Evolutionary conservation across 2,797 vertebrate genomes (phyloP).

Genomic region (Clarias platycephalus): DNA sequence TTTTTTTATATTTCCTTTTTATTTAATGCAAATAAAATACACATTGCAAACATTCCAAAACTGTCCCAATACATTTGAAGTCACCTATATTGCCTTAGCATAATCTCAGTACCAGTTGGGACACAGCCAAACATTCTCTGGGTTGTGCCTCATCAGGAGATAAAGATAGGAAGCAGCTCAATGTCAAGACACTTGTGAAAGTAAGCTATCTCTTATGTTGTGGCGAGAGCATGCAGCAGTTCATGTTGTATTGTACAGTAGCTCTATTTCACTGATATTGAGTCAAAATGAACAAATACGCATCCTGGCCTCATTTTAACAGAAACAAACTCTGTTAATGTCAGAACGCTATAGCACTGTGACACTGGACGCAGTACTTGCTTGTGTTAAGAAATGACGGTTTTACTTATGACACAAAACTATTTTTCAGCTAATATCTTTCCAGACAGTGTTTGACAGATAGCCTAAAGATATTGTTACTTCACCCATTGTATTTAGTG

Average conservation of each 20-base stretch:
- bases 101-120: not conserved
- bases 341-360: not conserved
- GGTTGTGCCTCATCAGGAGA: not conserved
- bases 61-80: not conserved
- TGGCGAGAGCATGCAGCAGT: constrained; percentile 16
- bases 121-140: not conserved
- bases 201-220: constrained; percentile 13
- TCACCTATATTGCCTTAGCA: not conserved
- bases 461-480: not conserved
- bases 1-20: not conserved
- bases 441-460: not conserved
- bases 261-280: constrained; percentile 3
- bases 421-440: not conserved
- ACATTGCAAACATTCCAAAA: not conserved
- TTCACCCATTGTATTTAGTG: not conserved
- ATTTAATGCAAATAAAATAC: not conserved
- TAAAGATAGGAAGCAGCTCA: constrained; percentile 21
- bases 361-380: constrained; percentile 4
- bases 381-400: constrained; percentile 43
- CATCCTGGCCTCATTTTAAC: constrained; percentile 19
- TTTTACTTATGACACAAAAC: not conserved
- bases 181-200: constrained; percentile 10
- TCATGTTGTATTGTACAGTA: not conserved
- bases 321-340: constrained; percentile 29
- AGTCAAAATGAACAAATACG: constrained; percentile 16